Percentiles rank a stretch among this genome's conserved stretches.
Evolutionary conservation across 1,140 invertebrate genomes (phyloP).

Genomic region (Pseudomyrmex pallidus): DNA sequence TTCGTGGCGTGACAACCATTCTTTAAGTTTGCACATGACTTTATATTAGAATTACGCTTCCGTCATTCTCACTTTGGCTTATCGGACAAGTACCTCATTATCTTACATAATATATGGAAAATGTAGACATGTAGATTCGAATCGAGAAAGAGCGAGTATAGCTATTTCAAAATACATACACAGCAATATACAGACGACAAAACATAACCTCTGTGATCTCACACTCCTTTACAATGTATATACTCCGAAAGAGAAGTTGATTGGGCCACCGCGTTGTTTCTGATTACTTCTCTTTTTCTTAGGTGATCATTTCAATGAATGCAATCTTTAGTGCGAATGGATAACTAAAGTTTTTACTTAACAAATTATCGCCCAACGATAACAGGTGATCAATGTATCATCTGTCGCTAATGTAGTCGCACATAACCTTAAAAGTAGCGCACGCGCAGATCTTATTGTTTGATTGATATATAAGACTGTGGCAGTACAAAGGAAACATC

Average conservation of each 20-base stretch:
- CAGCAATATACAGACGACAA: background rate
- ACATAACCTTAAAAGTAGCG: conserved; percentile 63
- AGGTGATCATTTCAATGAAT: conserved; percentile 21
- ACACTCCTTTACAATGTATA: background rate
- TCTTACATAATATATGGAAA: background rate
- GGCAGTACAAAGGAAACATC: conserved; percentile 81
- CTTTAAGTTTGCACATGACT: conserved; percentile 74
- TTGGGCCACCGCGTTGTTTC: too few species aligned
- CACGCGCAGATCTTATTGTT: conserved; percentile 76
- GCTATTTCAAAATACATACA: conserved; percentile 28
- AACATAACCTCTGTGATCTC: conserved; percentile 66
- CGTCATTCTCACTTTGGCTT: conserved; percentile 35
- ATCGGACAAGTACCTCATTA: conserved; percentile 1
- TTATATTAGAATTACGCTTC: conserved; percentile 17
- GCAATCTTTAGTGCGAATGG: too few species aligned
- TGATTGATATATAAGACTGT: conserved; percentile 81
- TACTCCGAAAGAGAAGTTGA: too few species aligned
- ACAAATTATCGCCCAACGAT: background rate
- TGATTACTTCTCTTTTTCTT: too few species aligned
- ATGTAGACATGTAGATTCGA: too few species aligned
- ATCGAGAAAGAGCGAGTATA: background rate
- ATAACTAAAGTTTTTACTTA: background rate
- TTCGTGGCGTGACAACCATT: conserved; percentile 80
- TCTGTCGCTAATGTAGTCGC: conserved; percentile 34
- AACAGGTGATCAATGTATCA: conserved; percentile 18